Evolutionary conservation across 2,888 invertebrate species (phyloP).

Genomic region (Heliconius cydno): DNA sequence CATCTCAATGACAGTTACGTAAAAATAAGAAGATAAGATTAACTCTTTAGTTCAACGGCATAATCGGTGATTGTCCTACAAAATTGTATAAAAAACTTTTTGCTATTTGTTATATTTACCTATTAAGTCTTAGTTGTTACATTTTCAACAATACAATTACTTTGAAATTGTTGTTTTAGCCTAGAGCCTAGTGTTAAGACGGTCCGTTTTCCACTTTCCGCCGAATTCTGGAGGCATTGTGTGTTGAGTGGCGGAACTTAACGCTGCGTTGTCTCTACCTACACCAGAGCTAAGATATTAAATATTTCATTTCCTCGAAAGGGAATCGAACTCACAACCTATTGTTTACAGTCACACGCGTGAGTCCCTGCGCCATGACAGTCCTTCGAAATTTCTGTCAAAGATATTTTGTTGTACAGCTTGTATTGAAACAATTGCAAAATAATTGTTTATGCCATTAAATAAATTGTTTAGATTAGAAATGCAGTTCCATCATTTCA

Average conservation of each 20-base stretch:
- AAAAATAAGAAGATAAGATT: conserved; percentile 38
- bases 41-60: conserved; percentile 3
- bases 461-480: conserved; percentile 35
- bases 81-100: not conserved
- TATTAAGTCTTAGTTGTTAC: not conserved
- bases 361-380: not conserved
- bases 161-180: too few species aligned
- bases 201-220: too few species aligned
- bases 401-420: not conserved
- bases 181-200: too few species aligned
- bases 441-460: conserved; percentile 29
- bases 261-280: too few species aligned
- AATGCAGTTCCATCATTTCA: conserved; percentile 46
- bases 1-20: conserved; percentile 42
- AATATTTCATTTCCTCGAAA: too few species aligned
- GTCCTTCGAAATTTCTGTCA: not conserved
- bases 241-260: too few species aligned
- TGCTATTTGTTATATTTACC: too few species aligned
- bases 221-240: too few species aligned
- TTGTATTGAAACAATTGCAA: conserved; percentile 7
- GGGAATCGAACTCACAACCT: too few species aligned
- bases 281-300: too few species aligned
- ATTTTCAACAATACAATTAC: not conserved
- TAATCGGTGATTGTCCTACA: conserved; percentile 7
- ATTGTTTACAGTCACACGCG: too few species aligned